Conservation (phyloP, 2,888 invertebrate genomes). For the Gari tellinella region DNA sequence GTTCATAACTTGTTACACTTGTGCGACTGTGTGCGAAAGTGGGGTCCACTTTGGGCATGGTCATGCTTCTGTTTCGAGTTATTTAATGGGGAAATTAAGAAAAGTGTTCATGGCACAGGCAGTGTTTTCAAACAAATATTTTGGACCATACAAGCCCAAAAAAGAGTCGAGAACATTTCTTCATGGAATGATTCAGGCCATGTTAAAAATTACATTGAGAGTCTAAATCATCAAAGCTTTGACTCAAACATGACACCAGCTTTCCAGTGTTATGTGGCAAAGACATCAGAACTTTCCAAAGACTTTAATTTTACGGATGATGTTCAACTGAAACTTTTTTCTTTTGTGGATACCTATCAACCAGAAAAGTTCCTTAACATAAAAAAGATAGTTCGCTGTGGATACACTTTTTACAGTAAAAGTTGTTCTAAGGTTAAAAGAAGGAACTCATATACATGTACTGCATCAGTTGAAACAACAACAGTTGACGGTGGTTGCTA, state of each 20-base stretch:
- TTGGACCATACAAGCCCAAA: constrained; percentile 54
- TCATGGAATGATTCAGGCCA: background rate
- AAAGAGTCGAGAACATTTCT: constrained; percentile 17
- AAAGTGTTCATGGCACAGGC: constrained; percentile 50
- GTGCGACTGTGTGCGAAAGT: constrained; percentile 32
- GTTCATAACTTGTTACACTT: constrained; percentile 51
- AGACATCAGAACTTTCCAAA: constrained; percentile 4
- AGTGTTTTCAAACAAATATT: constrained; percentile 53
- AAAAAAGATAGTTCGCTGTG: constrained; percentile 20
- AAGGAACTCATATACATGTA: constrained; percentile 34
- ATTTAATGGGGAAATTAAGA: constrained; percentile 53
- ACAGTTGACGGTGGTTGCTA: no score
- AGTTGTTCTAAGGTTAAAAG: constrained; percentile 31
- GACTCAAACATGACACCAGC: background rate
- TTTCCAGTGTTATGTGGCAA: constrained; percentile 7
- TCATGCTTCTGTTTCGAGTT: constrained; percentile 60
- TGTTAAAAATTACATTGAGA: constrained; percentile 9
- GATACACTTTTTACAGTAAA: constrained; percentile 27
- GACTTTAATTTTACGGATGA: constrained; percentile 15
- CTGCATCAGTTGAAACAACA: no score
- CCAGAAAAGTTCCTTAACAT: constrained; percentile 6
- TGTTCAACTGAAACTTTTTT: constrained; percentile 5
- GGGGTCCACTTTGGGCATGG: constrained; percentile 63
- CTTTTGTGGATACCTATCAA: background rate
- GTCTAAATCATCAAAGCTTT: constrained; percentile 6